Evolutionary conservation across 2,113 vertebrate genomes (phyloP).

Genomic region (Podilymbus podiceps): DNA sequence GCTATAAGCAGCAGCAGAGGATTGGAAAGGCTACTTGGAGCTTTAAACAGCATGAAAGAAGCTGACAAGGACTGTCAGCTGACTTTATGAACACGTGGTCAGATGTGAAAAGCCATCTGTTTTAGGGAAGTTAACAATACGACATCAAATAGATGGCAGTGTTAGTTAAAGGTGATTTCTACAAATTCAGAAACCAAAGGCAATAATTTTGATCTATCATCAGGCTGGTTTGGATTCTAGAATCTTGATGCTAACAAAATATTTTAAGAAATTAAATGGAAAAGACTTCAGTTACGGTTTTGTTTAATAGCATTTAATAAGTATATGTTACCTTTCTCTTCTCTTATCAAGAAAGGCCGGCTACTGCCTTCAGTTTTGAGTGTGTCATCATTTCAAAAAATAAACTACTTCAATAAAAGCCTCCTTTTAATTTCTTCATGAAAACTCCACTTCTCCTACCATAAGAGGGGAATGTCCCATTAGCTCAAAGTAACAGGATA

Average conservation of each 20-base stretch:
- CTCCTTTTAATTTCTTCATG: neutral
- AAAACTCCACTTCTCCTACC: neutral
- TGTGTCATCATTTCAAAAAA: neutral
- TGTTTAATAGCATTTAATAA: neutral
- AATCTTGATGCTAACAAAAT: neutral
- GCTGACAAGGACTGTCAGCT: neutral
- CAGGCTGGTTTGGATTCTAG: neutral
- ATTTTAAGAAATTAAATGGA: neutral
- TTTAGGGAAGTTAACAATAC: neutral
- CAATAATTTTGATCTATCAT: neutral
- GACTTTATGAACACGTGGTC: neutral
- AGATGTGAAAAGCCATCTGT: neutral
- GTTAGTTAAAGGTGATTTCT: neutral
- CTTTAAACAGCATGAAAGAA: neutral
- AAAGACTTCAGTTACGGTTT: neutral
- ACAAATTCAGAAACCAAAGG: neutral
- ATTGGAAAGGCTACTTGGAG: neutral
- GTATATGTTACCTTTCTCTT: neutral
- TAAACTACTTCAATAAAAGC: neutral
- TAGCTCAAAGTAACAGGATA: neutral
- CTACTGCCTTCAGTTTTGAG: neutral
- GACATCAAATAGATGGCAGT: neutral
- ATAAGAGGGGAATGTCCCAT: neutral
- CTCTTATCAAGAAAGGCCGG: neutral
- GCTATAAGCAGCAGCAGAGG: neutral